Conservation (phyloP, 2,113 vertebrate species). For the Potamarius usumacintae region DNA sequence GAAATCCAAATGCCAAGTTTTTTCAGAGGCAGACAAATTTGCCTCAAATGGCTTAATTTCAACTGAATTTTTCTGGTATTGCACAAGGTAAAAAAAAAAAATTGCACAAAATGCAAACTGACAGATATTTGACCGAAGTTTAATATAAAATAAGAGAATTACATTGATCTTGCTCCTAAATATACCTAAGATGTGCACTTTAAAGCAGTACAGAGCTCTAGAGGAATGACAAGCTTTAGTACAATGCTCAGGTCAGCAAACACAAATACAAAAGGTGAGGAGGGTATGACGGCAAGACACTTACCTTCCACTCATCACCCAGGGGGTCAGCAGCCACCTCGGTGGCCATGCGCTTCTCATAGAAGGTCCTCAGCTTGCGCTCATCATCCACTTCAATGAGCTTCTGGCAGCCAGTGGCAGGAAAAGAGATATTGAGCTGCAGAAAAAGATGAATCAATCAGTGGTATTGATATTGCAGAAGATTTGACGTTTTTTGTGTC, state of each 20-base stretch:
- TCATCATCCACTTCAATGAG: conserved; percentile 98
- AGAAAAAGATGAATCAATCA: not conserved
- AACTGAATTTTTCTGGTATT: no score
- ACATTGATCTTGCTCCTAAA: no score
- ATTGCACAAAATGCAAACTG: no score
- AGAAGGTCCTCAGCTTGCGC: conserved; percentile 92
- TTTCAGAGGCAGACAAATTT: no score
- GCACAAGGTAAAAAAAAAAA: no score
- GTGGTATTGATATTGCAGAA: no score
- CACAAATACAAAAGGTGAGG: not conserved
- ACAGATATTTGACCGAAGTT: no score
- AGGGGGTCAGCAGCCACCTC: conserved; percentile 91
- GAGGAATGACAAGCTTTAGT: not conserved
- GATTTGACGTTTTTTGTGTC: not conserved
- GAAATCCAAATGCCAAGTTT: no score
- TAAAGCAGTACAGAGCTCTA: not conserved
- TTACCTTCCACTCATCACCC: conserved; percentile 98
- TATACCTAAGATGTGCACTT: no score
- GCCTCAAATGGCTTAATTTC: no score
- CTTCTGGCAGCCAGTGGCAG: conserved; percentile 97
- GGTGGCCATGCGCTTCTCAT: conserved; percentile 96
- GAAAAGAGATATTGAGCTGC: conserved; percentile 96
- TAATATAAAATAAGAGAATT: no score
- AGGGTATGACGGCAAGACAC: not conserved
- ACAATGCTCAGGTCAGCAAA: not conserved